Base-by-base conservation (phyloP, 2,888 invertebrate species). In the Drosophila quasianomalipes region DNA sequence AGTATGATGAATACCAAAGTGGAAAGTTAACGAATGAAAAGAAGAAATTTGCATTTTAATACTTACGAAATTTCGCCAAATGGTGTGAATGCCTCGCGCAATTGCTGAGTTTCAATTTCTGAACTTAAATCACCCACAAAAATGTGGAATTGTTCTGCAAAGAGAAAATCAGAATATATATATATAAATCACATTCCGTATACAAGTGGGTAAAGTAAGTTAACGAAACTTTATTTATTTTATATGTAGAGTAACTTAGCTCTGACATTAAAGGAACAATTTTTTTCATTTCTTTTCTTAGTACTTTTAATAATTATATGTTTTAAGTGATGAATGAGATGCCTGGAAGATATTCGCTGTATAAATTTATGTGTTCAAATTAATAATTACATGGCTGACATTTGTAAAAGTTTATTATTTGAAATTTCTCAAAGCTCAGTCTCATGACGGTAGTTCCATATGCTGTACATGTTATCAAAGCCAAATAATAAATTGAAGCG, bases 51-150 rank as follows among this genome's bases (percentile, higher is more conserved):
- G 79, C 87, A 87, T 89, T 76, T 88, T 62, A 81, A 81, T 91
- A 96, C 97, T 97, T 95, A 97, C 97, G 99, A 99, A 94, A 99
- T 99, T 95, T 99, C 99, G 92, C 99, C 99, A 93, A 99, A 99
- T 71, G 98, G 98, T 87, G 97, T 96, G 94, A 99, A 99, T 62
- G 99, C 99, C 93, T 99, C 99, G 93, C 97, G 95, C 90, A 99
- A 95, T 91, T 98, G 98, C 94, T 99, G 98, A 85, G 99, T 99
- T 95, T 99, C 99, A 86, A 99, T 99, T 95, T 99, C 99, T 71
- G 99, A 99, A 94, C 99, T 99, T 90, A 99, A 95, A 94, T 99
- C 99, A 49, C 99, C 99, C 82, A 99, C 99, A 94, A 99, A 99
- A 95, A 99, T 99, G 96, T 99, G 99, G 94, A 98, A 99, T 95